Percentiles rank a stretch among this genome's conserved stretches.
Conservation (phyloP, 2,888 invertebrate species). For the Drosophila diplacantha region DNA sequence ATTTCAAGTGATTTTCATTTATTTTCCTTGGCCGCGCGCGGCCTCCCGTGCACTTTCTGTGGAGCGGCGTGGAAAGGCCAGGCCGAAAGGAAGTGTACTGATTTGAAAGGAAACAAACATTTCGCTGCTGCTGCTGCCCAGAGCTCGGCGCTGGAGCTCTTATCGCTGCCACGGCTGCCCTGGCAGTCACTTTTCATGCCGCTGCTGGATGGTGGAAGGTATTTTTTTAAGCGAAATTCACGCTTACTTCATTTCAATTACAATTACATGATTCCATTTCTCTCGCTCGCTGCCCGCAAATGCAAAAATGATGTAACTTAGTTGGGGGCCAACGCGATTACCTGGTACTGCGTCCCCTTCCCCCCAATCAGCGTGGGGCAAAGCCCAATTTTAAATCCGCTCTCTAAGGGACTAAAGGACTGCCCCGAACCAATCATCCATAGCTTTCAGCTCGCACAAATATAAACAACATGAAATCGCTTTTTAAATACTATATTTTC, state of each 20-base stretch:
- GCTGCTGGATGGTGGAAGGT: slow-evolving; percentile 32
- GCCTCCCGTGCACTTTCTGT: slow-evolving; percentile 9
- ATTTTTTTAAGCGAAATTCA: slow-evolving; percentile 65
- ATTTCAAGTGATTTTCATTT: slow-evolving; percentile 74
- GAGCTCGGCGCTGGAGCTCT: slow-evolving; percentile 14
- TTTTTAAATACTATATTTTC: slow-evolving; percentile 39
- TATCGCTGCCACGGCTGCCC: slow-evolving; percentile 34
- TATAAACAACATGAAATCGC: slow-evolving; percentile 37
- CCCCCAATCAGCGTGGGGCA: neutral
- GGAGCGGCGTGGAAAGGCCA: slow-evolving; percentile 25
- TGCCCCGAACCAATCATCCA: slow-evolving; percentile 21
- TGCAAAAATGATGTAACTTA: slow-evolving; percentile 57
- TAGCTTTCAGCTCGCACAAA: slow-evolving; percentile 29
- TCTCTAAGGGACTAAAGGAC: slow-evolving; percentile 7
- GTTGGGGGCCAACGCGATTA: slow-evolving; percentile 34
- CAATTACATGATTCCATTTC: slow-evolving; percentile 61
- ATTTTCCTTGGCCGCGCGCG: slow-evolving; percentile 51
- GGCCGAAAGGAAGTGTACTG: slow-evolving; percentile 68
- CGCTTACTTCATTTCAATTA: slow-evolving; percentile 69
- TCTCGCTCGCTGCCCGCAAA: slow-evolving; percentile 44
- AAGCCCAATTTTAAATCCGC: slow-evolving; percentile 15
- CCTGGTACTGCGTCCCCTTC: neutral
- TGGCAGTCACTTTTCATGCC: slow-evolving; percentile 36
- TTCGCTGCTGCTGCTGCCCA: slow-evolving; percentile 45
- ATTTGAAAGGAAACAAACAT: slow-evolving; percentile 73